phyloP scores from a whole-genome alignment of 2,113 vertebrate species.

The human region GRCh38 chr12:70788001-70788500 shows the following conservation, averaged over 20 bases:
- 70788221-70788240: slow-evolving; percentile 24
- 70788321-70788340: not conserved
- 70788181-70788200: slow-evolving; percentile 33
- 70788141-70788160: not conserved
- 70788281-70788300: not conserved
- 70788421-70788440: not conserved
- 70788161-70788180: slow-evolving; percentile 5
- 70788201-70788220: not conserved
- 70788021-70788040: not conserved
- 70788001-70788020: not conserved
- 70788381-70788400: not conserved
- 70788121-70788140: slow-evolving; percentile 18
- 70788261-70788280: not conserved
- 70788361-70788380: not conserved
- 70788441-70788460: not conserved
- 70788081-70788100: not conserved
- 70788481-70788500: not conserved
- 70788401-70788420: not conserved
- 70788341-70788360: not conserved
- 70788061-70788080: not conserved
- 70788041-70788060: not conserved
- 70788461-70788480: not conserved
- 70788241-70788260: not conserved
- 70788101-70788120: slow-evolving; percentile 39
- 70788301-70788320: slow-evolving; percentile 22